Percentiles rank a stretch among this genome's conserved stretches.
Conservation (phyloP, 2,797 vertebrate genomes). For the Dendrocincla fuliginosa region DNA sequence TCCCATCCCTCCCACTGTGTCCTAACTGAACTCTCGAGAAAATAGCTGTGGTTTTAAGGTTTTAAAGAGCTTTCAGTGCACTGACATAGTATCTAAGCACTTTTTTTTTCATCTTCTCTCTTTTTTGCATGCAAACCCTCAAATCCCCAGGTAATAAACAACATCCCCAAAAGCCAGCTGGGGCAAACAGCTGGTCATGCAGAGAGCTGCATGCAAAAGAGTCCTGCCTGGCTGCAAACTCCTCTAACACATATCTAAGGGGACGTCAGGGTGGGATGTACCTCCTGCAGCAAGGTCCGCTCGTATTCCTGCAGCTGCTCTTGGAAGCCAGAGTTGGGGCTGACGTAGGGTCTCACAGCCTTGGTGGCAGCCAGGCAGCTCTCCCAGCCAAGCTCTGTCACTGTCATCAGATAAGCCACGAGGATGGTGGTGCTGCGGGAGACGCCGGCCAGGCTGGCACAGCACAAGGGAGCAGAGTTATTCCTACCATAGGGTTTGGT, state of each 20-base stretch:
- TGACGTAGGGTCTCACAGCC: slow-evolving; percentile 82
- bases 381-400: slow-evolving; percentile 85
- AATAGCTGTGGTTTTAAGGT: not conserved
- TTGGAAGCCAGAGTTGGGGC: slow-evolving; percentile 89
- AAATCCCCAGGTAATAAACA: not conserved
- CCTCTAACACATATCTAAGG: accelerated
- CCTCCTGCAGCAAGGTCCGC: slow-evolving; percentile 82
- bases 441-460: slow-evolving; percentile 84
- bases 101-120: accelerated
- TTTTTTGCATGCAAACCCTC: not conserved
- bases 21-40: not conserved
- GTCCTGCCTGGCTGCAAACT: accelerated
- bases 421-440: slow-evolving; percentile 89
- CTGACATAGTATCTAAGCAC: accelerated
- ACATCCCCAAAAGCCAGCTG: not conserved
- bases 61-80: not conserved
- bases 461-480: accelerated
- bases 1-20: accelerated
- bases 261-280: not conserved
- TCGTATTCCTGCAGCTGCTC: slow-evolving; percentile 89
- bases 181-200: not conserved
- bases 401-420: slow-evolving; percentile 91
- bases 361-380: slow-evolving; percentile 86
- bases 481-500: accelerated
- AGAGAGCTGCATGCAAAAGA: not conserved